These are phyloP conservation scores for Diploscapter pachys DNA, from an alignment of 1,140 invertebrate species.

Conservation along the genomic window DNA sequence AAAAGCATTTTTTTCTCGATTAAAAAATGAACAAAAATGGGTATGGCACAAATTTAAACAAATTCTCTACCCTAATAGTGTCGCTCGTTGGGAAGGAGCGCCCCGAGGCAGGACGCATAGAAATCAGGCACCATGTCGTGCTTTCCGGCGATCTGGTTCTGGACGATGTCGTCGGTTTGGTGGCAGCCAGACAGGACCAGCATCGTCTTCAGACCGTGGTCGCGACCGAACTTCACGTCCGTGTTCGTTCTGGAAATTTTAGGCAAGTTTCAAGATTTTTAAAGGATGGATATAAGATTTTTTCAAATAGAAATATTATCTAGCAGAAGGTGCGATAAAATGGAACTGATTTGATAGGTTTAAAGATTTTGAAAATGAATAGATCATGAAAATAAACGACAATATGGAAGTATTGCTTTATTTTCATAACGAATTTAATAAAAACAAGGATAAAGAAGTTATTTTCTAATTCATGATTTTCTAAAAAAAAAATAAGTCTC, in stretches of 20 bases:
- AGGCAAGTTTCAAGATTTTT: too few species aligned
- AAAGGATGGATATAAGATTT: not conserved
- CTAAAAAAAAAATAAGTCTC: not conserved
- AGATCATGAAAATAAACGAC: too few species aligned
- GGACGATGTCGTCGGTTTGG: conserved; percentile 50
- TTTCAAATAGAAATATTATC: too few species aligned
- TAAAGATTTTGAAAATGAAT: too few species aligned
- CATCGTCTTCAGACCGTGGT: conserved; percentile 52
- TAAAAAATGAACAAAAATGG: too few species aligned
- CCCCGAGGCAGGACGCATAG: conserved; percentile 49
- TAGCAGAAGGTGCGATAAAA: not conserved
- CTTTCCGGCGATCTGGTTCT: conserved; percentile 44
- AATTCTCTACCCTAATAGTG: too few species aligned
- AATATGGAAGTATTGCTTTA: too few species aligned
- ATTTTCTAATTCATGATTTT: not conserved
- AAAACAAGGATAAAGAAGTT: not conserved
- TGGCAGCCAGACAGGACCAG: conserved; percentile 55
- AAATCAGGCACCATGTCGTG: conserved; percentile 55
- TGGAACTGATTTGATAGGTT: not conserved
- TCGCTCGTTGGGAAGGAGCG: conserved; percentile 41
- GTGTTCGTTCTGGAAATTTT: conserved; percentile 47
- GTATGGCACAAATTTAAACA: too few species aligned
- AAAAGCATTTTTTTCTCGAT: too few species aligned
- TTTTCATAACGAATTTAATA: not conserved
- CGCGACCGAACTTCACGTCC: conserved; percentile 54